A percentile compares a stretch with the other conserved stretches of the same genome.
Conservation (phyloP, 2,113 vertebrate genomes). For the Hippolais icterina region DNA sequence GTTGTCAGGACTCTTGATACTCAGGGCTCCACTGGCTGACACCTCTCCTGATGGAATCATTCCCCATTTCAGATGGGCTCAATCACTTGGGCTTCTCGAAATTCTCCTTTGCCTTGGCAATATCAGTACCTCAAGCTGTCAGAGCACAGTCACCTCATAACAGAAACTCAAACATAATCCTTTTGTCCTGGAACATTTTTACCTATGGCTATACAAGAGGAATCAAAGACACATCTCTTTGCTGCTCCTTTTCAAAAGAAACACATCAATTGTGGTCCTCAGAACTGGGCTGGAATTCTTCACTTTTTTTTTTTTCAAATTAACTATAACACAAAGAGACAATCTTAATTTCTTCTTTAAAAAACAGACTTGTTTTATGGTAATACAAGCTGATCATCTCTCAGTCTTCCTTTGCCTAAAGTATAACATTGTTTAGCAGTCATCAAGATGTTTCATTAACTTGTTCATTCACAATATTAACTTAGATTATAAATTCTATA, state of each 20-base stretch:
- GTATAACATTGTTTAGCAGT: not conserved
- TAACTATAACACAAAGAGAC: not conserved
- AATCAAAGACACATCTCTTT: not conserved
- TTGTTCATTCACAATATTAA: not conserved
- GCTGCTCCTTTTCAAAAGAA: not conserved
- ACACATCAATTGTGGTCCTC: not conserved
- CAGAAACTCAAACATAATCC: not conserved
- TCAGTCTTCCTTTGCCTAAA: not conserved
- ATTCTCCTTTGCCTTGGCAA: not conserved
- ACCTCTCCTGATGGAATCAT: not conserved
- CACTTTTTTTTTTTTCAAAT: not conserved
- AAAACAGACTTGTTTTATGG: not conserved
- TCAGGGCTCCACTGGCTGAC: not conserved
- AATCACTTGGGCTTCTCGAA: not conserved
- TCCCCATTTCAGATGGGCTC: not conserved
- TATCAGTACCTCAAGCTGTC: not conserved
- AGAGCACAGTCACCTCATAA: not conserved
- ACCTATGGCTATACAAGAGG: not conserved
- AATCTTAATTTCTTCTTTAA: not conserved
- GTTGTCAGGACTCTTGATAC: not conserved
- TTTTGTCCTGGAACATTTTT: not conserved
- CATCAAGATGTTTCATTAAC: not conserved
- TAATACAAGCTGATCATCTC: not conserved
- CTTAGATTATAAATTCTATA: not conserved
- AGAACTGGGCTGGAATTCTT: not conserved